These are phyloP conservation scores for Trachemys scripta DNA, from an alignment of 2,113 vertebrate genomes.

Conservation along the genomic window DNA sequence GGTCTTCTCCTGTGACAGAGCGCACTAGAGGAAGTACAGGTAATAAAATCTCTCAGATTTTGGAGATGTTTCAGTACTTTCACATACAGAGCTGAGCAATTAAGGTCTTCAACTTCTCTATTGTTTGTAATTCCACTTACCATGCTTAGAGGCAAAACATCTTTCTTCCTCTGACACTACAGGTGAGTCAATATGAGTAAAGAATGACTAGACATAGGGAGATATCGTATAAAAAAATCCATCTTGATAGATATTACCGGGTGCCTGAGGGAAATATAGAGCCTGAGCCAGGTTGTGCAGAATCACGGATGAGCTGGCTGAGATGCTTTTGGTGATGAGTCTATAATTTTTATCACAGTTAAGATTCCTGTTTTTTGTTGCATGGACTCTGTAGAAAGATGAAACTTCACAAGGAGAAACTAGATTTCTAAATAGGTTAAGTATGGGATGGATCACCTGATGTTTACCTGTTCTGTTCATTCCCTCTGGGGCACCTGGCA, in stretches of 20 bases:
- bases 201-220: not conserved
- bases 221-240: accelerated
- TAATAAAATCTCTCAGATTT: not conserved
- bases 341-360: not conserved
- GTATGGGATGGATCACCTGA: too few species aligned
- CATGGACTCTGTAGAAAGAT: not conserved
- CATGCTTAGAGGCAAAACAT: not conserved
- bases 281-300: not conserved
- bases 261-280: not conserved
- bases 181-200: not conserved
- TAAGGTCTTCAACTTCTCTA: not conserved
- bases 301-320: not conserved
- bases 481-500: too few species aligned
- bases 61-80: not conserved
- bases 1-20: not conserved
- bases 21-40: not conserved
- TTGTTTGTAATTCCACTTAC: not conserved
- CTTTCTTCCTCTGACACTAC: not conserved
- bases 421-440: not conserved
- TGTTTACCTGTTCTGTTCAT: too few species aligned
- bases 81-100: not conserved
- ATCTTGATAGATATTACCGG: not conserved
- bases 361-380: not conserved
- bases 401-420: not conserved
- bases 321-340: constrained; percentile 2